Conservation (phyloP, 2,888 invertebrate genomes). For the Tholera decimalis region DNA sequence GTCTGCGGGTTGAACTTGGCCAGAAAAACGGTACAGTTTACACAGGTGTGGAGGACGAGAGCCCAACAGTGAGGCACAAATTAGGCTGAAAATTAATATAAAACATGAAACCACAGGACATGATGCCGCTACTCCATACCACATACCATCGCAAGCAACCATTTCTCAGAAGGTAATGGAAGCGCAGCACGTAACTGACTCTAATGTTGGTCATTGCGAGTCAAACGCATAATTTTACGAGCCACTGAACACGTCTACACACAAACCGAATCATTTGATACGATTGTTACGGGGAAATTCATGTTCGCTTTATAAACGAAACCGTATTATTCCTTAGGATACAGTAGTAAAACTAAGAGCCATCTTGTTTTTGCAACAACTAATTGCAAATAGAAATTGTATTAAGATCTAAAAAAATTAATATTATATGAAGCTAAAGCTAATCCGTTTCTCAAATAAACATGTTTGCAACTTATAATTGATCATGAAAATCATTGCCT, state of each 20-base stretch:
- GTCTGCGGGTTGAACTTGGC: too few species aligned
- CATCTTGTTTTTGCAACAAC: background rate
- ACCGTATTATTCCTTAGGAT: background rate
- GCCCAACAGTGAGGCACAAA: too few species aligned
- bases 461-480: background rate
- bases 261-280: constrained; percentile 63
- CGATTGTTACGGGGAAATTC: constrained; percentile 47
- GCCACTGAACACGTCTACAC: constrained; percentile 73
- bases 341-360: background rate
- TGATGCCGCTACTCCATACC: constrained; percentile 61
- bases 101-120: constrained; percentile 68
- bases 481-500: background rate
- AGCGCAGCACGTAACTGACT: constrained; percentile 68
- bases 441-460: background rate
- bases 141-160: constrained; percentile 49
- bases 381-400: background rate
- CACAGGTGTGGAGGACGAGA: too few species aligned
- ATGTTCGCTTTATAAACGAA: constrained; percentile 13
- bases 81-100: constrained; percentile 14
- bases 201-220: constrained; percentile 68
- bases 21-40: too few species aligned
- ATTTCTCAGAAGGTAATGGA: constrained; percentile 73
- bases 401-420: too few species aligned
- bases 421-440: background rate
- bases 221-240: constrained; percentile 79